Base-by-base conservation (phyloP, 1,140 invertebrate species). In the Caenorhabditis latens region DNA sequence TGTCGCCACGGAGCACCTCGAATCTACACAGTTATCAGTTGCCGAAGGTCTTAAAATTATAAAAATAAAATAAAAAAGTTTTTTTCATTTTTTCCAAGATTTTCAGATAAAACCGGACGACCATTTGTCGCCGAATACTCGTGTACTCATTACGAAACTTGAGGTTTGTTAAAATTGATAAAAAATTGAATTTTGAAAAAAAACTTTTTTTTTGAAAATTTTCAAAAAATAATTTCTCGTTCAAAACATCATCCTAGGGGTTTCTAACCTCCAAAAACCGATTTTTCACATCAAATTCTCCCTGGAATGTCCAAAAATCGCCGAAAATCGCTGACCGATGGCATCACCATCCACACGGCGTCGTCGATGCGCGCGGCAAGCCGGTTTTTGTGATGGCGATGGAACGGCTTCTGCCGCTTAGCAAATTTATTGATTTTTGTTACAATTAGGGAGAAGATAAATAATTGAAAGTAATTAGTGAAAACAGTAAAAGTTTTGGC, bases 51-150 rank as follows among this genome's bases (percentile, higher is more conserved):
- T 24, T 46, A 53, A 13, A 53, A 16, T n/a, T n/a, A 16, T 1
- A 9, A 16, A 53, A 53, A 53, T 1, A 53, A 53, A 53, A 58
- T n/a, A 16, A 58, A 14, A 19, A 75, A 4, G 5, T 19, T 46
- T 71, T 8, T 19, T 32, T 9, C 24, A 14, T 2, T 65, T 42
- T 4, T 11, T 5, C 11, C 13, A 71, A 71, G 42, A 32, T 24
- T 79, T 50, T 79, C 71, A 79, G 71, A n/a, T 50, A 24, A 50
- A 50, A 19, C 46, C 46, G 71, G 71, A 79, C 71, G 71, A 79
- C 71, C 46, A 42, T 50, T 79, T 50, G 71, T 79, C 71, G 13
- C 46, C 71, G 21, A 50, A 79, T 79, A 79, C 71, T 50, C 71
- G 71, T 42, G 71, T 79, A 79, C 71, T 79, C 71, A 79, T 79